Evolutionary conservation across 2,888 invertebrate genomes (phyloP), one percentile per base, ranked within the genome.

Genomic region (Platycnemis pennipes): DNA sequence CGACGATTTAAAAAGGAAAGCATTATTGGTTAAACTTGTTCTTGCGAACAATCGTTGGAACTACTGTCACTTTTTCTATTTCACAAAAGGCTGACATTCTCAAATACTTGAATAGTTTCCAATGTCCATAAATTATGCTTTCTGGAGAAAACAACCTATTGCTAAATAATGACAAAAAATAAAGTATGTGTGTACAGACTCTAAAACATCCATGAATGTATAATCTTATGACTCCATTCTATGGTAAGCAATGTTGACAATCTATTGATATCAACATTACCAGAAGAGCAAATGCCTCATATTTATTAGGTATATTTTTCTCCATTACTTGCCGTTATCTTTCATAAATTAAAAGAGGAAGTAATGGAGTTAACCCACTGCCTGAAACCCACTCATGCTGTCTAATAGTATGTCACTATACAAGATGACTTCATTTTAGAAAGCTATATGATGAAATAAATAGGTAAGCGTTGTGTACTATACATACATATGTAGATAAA

Each of bases 401-500:
- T 91, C 91, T 91, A 91, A 91, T 63, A 53, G 44, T 56, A 56
- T 63, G 56, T 63, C n/a, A 91, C 91, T 91, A 91, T 91, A 91
- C 91, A 91, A 91, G 91, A 91, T 91, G 91, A 91, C 91, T 91
- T 91, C 91, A 91, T 63, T 89, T 91, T 91, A 91, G 91, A 91
- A 91, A 63, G 63, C 91, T 91, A 91, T 44, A 63, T 91, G 44
- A 91, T 91, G 91, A 91, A 91, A 91, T 91, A 91, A 91, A 91
- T 91, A 91, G 91, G 91, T 63, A 91, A 91, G 91, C 91, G 91
- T 91, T 44, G 91, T 91, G 56, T 91, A 91, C 91, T 91, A 91
- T 91, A 91, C 91, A 91, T 91, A 91, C 31, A 77, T 63, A 91
- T 91, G 63, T 91, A 91, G 91, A 91, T 91, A 91, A 91, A 91